Percentiles rank a stretch among this genome's conserved stretches.
Evolutionary conservation across 1,140 invertebrate species (phyloP).

Genomic region (Saxidomus purpurata): DNA sequence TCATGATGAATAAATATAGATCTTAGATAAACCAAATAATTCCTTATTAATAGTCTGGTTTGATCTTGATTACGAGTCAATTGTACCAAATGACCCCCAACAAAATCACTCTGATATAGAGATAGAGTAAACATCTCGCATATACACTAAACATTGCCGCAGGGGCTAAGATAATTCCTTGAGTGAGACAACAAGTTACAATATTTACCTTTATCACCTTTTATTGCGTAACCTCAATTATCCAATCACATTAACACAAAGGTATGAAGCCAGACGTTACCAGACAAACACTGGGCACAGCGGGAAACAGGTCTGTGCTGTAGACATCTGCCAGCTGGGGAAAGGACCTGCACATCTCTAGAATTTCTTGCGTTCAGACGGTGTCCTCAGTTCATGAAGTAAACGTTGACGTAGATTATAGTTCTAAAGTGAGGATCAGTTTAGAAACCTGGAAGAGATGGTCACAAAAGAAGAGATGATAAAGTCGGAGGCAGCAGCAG

Average conservation of each 20-base stretch:
- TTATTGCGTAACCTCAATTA: conserved; percentile 16
- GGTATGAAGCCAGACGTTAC: not conserved
- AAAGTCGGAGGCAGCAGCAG: conserved; percentile 43
- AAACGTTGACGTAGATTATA: too few species aligned
- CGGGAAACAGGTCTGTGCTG: not conserved
- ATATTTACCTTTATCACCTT: conserved; percentile 1
- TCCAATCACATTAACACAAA: not conserved
- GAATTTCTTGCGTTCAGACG: too few species aligned
- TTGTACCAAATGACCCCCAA: not conserved
- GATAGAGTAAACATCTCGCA: not conserved
- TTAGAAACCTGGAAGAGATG: not conserved
- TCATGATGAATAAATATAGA: too few species aligned
- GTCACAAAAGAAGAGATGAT: not conserved
- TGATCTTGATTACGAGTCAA: too few species aligned
- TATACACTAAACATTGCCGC: not conserved
- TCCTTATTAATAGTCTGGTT: too few species aligned
- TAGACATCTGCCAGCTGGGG: not conserved
- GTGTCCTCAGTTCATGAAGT: too few species aligned
- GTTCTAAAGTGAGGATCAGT: too few species aligned
- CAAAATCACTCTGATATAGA: not conserved
- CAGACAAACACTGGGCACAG: conserved; percentile 1
- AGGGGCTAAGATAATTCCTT: conserved; percentile 3
- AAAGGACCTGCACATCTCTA: too few species aligned
- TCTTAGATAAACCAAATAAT: too few species aligned
- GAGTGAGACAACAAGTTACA: not conserved